Evolutionary conservation across 2,888 invertebrate species (phyloP), one percentile per base, ranked within the genome.

Genomic region (Sialis lutaria): DNA sequence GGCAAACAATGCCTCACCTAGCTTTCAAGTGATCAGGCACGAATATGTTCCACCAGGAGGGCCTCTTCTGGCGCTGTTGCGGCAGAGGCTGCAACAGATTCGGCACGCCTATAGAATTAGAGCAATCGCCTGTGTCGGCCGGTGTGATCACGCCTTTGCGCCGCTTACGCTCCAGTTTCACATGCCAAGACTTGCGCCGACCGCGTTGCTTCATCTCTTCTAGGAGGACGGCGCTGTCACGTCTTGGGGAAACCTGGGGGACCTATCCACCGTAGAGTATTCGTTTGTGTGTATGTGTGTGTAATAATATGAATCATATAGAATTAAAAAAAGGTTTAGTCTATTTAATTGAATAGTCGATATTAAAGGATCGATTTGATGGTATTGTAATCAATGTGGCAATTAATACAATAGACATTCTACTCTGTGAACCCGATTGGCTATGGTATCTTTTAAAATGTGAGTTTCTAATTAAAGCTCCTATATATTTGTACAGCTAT

Each of bases 1-100:
- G 22, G 22, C 22, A 4, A 22, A 22, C 22, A 22, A 67, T 32
- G 32, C 33, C 40, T 42, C 63, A 82, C 81, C 81, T 82, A 69
- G 75, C 70, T 55, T 75, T 77, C 50, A 74, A 70, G 58, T 78
- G 79, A 56, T 88, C 86, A 44, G 83, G 81, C 42, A 82, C 80
- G 61, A 88, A 86, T 52, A 87, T 84, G 63, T 86, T 87, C 88
- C 88, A 89, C 88, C 88, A 89, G 37, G 86, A 87, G 37, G 81
- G 79, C 51, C 86, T 70, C 62, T 86, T 86, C 63, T 84, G 78
- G 32, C 79, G 67, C 37, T 69, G 67, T 58, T 70, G 74, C 5
- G 57, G 57, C 1, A 61, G 56, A 56, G 63, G 51, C 31, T 54
- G 62, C 69, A 55, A 60, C 49, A 48, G 30, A 8, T 30, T 34